A percentile compares a stretch with the other conserved stretches of the same genome.
Evolutionary conservation across 2,888 invertebrate genomes (phyloP).

Genomic region (Melikaiella ostensackeni): DNA sequence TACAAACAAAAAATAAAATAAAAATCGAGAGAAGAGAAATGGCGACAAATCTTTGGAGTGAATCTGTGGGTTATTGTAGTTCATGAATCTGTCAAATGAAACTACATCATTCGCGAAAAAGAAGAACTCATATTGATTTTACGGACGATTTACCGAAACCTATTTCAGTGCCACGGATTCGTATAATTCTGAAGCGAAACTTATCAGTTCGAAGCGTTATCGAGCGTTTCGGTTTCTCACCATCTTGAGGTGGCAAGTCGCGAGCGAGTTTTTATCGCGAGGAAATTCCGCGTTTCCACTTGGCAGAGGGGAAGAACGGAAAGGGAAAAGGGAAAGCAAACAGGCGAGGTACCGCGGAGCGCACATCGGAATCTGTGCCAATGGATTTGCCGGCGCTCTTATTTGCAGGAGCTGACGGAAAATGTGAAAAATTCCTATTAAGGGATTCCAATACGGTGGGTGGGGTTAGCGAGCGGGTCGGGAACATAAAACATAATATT

Average conservation of each 20-base stretch:
- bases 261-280: slow-evolving; percentile 35
- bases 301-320: slow-evolving; percentile 19
- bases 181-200: slow-evolving; percentile 40
- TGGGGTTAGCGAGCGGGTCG: slow-evolving; percentile 57
- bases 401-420: slow-evolving; percentile 70
- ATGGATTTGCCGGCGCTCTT: slow-evolving; percentile 67
- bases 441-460: slow-evolving; percentile 71
- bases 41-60: not conserved
- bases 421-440: slow-evolving; percentile 75
- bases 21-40: not conserved
- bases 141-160: slow-evolving; percentile 10
- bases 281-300: slow-evolving; percentile 41
- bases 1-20: not conserved
- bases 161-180: not conserved
- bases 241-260: slow-evolving; percentile 47
- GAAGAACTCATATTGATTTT: slow-evolving; percentile 1
- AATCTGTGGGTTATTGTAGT: too few species aligned
- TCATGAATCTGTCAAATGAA: slow-evolving; percentile 10
- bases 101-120: not conserved
- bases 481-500: slow-evolving; percentile 74
- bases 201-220: slow-evolving; percentile 56
- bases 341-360: slow-evolving; percentile 20
- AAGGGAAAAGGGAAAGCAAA: slow-evolving; percentile 39
- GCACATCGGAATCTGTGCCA: slow-evolving; percentile 67
- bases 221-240: slow-evolving; percentile 53